These are phyloP conservation scores for Triops longicaudatus DNA, from an alignment of 1,140 invertebrate genomes.

Conservation along the genomic window DNA sequence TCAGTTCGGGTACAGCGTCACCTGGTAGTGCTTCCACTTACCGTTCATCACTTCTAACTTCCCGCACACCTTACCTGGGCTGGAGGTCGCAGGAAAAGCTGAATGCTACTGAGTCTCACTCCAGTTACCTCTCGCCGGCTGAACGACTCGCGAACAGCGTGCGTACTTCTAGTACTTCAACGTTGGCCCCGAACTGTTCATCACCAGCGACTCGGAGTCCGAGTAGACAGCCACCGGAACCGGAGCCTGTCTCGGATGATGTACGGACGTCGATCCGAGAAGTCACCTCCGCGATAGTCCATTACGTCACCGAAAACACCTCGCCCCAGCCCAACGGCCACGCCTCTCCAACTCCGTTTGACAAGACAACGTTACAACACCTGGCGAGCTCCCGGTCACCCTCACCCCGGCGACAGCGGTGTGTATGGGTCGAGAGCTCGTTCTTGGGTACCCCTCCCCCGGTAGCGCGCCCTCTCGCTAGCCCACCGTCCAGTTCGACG, in stretches of 20 bases:
- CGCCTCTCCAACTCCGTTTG: neutral
- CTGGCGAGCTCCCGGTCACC: conserved; percentile 32
- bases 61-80: conserved; percentile 66
- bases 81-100: conserved; percentile 80
- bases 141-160: conserved; percentile 65
- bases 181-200: conserved; percentile 37
- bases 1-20: conserved; percentile 32
- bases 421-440: conserved; percentile 82
- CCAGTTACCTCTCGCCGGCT: conserved; percentile 58
- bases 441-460: conserved; percentile 50
- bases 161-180: conserved; percentile 42
- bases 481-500: conserved; percentile 26
- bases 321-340: conserved; percentile 20
- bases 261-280: conserved; percentile 83
- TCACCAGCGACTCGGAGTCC: conserved; percentile 22
- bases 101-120: conserved; percentile 45
- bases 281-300: conserved; percentile 84
- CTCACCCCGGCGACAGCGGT: conserved; percentile 43
- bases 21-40: conserved; percentile 42
- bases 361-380: neutral
- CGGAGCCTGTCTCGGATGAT: conserved; percentile 28
- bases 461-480: conserved; percentile 20
- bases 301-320: conserved; percentile 54
- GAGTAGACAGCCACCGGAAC: neutral
- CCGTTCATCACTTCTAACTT: conserved; percentile 28